A percentile compares a stretch with the other conserved stretches of the same genome.
phyloP scores from a whole-genome alignment of 2,113 vertebrate species.

The Cyanocitta stelleri region DNA sequence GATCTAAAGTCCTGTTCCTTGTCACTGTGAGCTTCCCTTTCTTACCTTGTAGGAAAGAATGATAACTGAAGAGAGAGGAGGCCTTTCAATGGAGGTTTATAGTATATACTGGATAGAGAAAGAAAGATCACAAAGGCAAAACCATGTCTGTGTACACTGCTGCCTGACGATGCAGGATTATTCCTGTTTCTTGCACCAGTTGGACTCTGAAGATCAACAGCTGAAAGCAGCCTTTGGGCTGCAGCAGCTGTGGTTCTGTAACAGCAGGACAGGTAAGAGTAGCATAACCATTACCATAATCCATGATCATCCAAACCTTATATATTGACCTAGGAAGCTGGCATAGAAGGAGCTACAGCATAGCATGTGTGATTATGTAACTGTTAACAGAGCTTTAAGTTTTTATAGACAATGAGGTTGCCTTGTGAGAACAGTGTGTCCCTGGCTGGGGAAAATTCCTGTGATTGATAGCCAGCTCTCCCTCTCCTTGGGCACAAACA shows the following conservation, averaged over 20 bases:
- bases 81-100: background rate
- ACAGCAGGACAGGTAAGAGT: background rate
- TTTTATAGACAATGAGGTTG: background rate
- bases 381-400: background rate
- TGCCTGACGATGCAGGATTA: background rate
- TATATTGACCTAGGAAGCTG: background rate
- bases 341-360: background rate
- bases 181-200: background rate
- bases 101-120: background rate
- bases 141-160: background rate
- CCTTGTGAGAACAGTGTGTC: background rate
- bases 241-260: background rate
- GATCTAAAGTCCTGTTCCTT: background rate
- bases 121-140: background rate
- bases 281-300: background rate
- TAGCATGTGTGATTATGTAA: background rate
- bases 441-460: background rate
- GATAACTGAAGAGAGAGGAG: background rate
- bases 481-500: background rate
- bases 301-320: background rate
- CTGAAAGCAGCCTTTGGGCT: background rate
- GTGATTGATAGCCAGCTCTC: background rate
- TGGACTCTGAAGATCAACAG: accelerated
- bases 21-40: background rate
- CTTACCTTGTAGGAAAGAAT: background rate